Percentiles rank a stretch among this genome's conserved stretches.
Evolutionary conservation across 1,140 invertebrate species (phyloP).

Genomic region (Gyrodactylus salaris): DNA sequence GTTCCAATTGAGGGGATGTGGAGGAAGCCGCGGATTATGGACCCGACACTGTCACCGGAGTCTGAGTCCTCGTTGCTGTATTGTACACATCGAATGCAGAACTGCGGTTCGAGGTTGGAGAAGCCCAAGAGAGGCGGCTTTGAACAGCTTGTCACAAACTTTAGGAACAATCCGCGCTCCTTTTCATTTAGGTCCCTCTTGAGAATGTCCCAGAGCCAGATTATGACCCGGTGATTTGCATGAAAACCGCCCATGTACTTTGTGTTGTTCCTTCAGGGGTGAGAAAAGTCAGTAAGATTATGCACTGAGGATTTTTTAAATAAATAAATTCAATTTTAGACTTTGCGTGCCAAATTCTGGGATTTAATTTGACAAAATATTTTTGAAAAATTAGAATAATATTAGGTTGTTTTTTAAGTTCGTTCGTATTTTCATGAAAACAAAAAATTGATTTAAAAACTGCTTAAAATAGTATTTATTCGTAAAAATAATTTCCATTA

Average conservation of each 20-base stretch:
- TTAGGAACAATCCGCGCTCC: constrained; percentile 64
- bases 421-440: no score
- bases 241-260: constrained; percentile 96
- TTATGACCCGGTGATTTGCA: constrained; percentile 74
- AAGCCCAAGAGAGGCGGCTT: constrained; percentile 85
- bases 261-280: constrained; percentile 28
- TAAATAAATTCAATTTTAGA: not conserved
- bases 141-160: constrained; percentile 97
- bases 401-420: not conserved
- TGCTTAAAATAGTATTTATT: no score
- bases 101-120: constrained; percentile 75
- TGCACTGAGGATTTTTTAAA: constrained; percentile 7
- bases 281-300: no score
- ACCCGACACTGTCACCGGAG: constrained; percentile 68
- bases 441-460: no score
- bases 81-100: constrained; percentile 93
- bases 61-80: constrained; percentile 60
- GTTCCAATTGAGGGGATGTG: constrained; percentile 49
- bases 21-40: constrained; percentile 82
- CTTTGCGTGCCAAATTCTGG: not conserved
- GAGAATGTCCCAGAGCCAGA: constrained; percentile 93
- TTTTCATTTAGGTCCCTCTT: constrained; percentile 67
- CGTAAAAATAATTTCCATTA: no score
- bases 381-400: not conserved
- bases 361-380: not conserved